phyloP scores from a whole-genome alignment of 2,113 vertebrate species.

The Mormyrus iriodes region DNA sequence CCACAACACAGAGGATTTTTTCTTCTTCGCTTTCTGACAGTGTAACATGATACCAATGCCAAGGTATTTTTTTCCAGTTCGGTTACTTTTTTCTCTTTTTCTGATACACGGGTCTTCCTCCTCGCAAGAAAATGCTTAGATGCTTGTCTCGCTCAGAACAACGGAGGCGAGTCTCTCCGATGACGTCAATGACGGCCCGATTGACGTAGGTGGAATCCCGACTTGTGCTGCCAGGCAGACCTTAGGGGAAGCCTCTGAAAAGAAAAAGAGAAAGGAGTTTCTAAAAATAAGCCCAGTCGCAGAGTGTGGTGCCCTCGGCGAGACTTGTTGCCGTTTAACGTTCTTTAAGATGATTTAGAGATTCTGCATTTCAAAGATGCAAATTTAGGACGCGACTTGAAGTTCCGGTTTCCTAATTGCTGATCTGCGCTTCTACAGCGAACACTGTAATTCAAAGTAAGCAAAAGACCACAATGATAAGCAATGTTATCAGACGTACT shows the following conservation, averaged over 20 bases:
- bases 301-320: not conserved
- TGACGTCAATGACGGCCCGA: conserved; percentile 51
- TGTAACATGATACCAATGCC: conserved; percentile 10
- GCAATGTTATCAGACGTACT: not conserved
- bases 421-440: not conserved
- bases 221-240: conserved; percentile 37
- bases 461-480: not conserved
- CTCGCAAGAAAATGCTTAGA: conserved; percentile 14
- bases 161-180: conserved; percentile 26
- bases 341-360: not conserved
- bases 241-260: conserved; percentile 23
- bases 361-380: not conserved
- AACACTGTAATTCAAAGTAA: not conserved
- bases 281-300: conserved; percentile 59
- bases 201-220: conserved; percentile 73
- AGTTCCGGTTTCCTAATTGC: not conserved
- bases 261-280: conserved; percentile 34
- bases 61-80: conserved; percentile 23
- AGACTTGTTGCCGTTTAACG: not conserved
- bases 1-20: conserved; percentile 20
- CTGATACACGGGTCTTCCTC: conserved; percentile 6
- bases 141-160: conserved; percentile 20
- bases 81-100: conserved; percentile 1
- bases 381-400: not conserved
- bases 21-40: conserved; percentile 15